Evolutionary conservation across 35 echinoderm and acorn worm species (phyloP), one percentile per base, ranked within the genome.

Genomic region (Patiria miniata): DNA sequence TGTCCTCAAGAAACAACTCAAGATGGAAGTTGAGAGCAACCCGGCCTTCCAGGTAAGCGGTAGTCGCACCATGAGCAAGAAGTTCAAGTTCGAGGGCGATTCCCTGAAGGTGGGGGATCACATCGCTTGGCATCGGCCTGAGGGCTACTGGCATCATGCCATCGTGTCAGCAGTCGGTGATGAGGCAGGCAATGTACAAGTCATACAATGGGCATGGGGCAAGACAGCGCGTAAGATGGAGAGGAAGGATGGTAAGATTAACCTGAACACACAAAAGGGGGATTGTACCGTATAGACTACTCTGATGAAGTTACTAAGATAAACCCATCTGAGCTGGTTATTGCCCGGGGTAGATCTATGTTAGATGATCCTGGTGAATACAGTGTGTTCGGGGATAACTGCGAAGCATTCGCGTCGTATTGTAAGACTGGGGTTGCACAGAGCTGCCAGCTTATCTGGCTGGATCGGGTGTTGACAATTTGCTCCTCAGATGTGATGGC

Each of bases 371-470:
- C 52, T 33, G n/a, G n/a, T 34, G 89, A 68, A 19, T 91, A 91
- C 81, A 78, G 57, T 33, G 3, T 55, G 2, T 52, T 84, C 39
- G 18, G 23, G 6, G 81, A 91, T 39, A 91, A 91, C 65, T 91
- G 89, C 57, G 89, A 91, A 23, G 33, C 69, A 39, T 91, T 91
- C 60, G 89, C 89, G 18, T 84, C 82, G 6, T 85, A 55, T 61
- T 91, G 89, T 39, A 86, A 85, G 30, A 91, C 82, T 14, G 89
- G 89, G 0, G 53, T 58, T 34, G 52, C 82, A 37, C 9, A 84
- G 39, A 59, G 30, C 22, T 58, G 37, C 28, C 82, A 84, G 38
- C 10, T 58, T 17, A n/a, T 37, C 4, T 84, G 82, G 82, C 15
- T 84, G 51, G n/a, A n/a, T n/a, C n/a, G n/a, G n/a, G n/a, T n/a